A percentile compares a stretch with the other conserved stretches of the same genome.
Conservation (phyloP, 2,888 invertebrate species). For the Rhagium mordax region DNA sequence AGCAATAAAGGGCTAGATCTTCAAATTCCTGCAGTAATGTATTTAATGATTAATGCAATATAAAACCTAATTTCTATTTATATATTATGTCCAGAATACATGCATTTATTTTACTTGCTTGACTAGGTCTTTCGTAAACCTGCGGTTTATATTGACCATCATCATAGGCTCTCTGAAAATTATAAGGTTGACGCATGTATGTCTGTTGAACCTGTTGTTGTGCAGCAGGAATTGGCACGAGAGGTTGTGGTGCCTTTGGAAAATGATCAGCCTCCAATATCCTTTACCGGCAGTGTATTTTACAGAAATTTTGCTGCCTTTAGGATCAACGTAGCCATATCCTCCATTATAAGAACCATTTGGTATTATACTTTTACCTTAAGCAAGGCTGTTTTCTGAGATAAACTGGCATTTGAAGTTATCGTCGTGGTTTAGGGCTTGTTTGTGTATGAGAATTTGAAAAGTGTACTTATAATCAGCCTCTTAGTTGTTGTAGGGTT, state of each 20-base stretch:
- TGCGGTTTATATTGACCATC: constrained; percentile 64
- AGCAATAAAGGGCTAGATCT: no score
- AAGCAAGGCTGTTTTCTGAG: constrained; percentile 80
- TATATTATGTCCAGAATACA: no score
- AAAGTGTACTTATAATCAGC: constrained; percentile 64
- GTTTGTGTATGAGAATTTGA: constrained; percentile 76
- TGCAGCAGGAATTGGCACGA: constrained; percentile 57
- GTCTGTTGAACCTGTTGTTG: constrained; percentile 47
- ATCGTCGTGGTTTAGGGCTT: constrained; percentile 77
- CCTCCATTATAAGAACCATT: constrained; percentile 78
- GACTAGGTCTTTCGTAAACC: constrained; percentile 52
- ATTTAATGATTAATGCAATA: no score
- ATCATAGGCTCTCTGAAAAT: constrained; percentile 50
- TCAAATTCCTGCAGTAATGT: no score
- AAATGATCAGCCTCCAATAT: constrained; percentile 71
- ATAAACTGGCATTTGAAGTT: constrained; percentile 80
- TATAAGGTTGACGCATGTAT: constrained; percentile 51
- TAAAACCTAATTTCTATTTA: no score
- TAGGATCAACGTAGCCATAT: constrained; percentile 72
- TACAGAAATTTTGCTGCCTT: constrained; percentile 77
- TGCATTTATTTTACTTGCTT: not conserved
- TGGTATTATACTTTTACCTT: constrained; percentile 79
- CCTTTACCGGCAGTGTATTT: constrained; percentile 71
- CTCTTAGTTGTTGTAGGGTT: constrained; percentile 40
- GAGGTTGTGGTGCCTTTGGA: constrained; percentile 64